Conservation (phyloP, 2,113 vertebrate genomes). For the Parotia lawesii region DNA sequence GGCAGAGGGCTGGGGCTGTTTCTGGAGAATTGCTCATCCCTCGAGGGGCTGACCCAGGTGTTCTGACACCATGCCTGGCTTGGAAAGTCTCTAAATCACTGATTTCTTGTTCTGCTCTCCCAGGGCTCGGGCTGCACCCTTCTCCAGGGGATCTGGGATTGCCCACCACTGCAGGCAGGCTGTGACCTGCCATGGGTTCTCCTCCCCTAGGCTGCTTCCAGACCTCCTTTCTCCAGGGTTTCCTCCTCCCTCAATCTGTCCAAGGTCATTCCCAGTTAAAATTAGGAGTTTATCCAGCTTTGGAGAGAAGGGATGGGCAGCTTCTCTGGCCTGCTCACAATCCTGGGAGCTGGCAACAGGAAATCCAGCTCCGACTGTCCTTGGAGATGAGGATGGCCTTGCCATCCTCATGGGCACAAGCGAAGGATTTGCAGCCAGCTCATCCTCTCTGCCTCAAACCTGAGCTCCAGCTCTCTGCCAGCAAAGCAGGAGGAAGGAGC, state of each 20-base stretch:
- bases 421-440: background rate
- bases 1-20: background rate
- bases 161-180: background rate
- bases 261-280: slow-evolving; percentile 19
- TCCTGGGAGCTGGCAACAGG: background rate
- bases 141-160: background rate
- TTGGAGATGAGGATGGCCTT: background rate
- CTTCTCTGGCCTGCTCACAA: background rate
- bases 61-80: background rate
- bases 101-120: background rate
- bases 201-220: background rate
- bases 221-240: background rate
- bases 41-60: background rate
- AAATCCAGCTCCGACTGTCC: background rate
- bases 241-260: background rate
- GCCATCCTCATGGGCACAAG: fast-evolving
- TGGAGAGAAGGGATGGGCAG: background rate
- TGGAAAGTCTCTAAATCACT: background rate
- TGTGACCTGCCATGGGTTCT: background rate
- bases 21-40: background rate
- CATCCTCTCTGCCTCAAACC: background rate
- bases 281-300: background rate
- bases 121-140: background rate
- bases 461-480: background rate
- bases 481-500: background rate